Evolutionary conservation across 1,140 invertebrate genomes (phyloP), one percentile per base, ranked within the genome.

Genomic region (Drosophila simulans): DNA sequence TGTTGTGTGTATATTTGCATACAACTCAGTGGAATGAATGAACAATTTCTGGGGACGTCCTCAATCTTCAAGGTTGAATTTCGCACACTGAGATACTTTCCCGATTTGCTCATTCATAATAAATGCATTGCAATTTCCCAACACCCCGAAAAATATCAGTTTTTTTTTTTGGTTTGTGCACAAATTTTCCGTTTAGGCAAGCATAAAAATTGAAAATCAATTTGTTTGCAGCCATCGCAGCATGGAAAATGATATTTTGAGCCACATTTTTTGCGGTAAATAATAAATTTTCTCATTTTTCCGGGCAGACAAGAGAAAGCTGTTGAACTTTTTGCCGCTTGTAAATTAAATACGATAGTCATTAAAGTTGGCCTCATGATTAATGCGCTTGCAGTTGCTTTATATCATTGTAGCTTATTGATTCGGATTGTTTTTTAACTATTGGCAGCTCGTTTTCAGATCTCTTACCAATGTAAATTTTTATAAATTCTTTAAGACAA

Each of bases 181-280:
- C 46, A 68, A 54, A 83, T 84, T 83, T 83, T 83, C 80, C 57
- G 80, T 84, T 84, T 84, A 80, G 76, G 80, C 76, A 58, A 83
- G 80, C 80, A 58, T 84, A 83, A 83, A 84, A 84, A 83, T 83
- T 78, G 80, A 75, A 83, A 83, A 83, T 83, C 80, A 83, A 83
- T 83, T 79, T 56, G 27, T 22, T 43, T 53, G 27, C 62, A 69
- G 54, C 49, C 68, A 70, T 40, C 68, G 52, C 68, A 82, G 75
- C 74, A 60, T 79, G 62, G 57, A 70, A 79, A 71, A n/a, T 72
- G 45, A 71, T 57, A 48, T 39, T 11, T 25, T 5, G 10, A 17
- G 40, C 11, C 55, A 34, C 51, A 37, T 63, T 63, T 63, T 69
- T 55, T 69, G 66, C 17, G 25, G 62, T 20, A 3, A 4, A 13